phyloP scores from a whole-genome alignment of 2,797 vertebrate genomes.

The Amniataba percoides region DNA sequence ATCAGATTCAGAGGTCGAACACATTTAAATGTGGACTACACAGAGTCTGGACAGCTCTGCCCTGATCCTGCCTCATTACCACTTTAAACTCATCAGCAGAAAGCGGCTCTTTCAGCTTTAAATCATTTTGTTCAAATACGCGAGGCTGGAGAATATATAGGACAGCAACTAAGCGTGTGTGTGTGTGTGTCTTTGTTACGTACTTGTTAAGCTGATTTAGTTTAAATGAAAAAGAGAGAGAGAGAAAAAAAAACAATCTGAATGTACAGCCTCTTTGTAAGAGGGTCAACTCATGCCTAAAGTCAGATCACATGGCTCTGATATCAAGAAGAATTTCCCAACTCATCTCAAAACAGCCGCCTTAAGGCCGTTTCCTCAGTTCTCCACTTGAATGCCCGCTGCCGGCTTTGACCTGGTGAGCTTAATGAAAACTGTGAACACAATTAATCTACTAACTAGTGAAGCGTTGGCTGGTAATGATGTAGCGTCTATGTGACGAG shows the following conservation, averaged over 20 bases:
- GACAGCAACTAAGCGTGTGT: constrained; percentile 1
- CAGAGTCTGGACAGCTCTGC: background rate
- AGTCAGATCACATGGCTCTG: constrained; percentile 44
- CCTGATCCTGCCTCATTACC: constrained; percentile 14
- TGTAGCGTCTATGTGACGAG: background rate
- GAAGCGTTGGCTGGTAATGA: constrained; percentile 1
- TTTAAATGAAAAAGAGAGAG: constrained; percentile 22
- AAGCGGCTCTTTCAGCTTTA: constrained; percentile 12
- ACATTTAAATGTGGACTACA: background rate
- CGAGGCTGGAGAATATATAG: constrained; percentile 18
- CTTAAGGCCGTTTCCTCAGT: background rate
- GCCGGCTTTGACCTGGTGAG: constrained; percentile 4
- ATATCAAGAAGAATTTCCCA: constrained; percentile 30
- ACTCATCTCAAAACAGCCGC: background rate
- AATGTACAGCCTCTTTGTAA: constrained; percentile 44
- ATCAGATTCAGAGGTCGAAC: background rate
- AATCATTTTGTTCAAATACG: constrained; percentile 4
- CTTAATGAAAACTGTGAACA: constrained; percentile 20
- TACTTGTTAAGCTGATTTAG: constrained; percentile 41
- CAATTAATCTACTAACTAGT: constrained; percentile 4
- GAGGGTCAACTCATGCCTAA: constrained; percentile 33
- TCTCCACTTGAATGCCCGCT: background rate
- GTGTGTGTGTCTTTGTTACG: constrained; percentile 16
- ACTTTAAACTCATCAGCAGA: constrained; percentile 17
- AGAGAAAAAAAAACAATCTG: constrained; percentile 8